phyloP scores from a whole-genome alignment of 1,140 invertebrate species.

The Tenebrio molitor region DNA sequence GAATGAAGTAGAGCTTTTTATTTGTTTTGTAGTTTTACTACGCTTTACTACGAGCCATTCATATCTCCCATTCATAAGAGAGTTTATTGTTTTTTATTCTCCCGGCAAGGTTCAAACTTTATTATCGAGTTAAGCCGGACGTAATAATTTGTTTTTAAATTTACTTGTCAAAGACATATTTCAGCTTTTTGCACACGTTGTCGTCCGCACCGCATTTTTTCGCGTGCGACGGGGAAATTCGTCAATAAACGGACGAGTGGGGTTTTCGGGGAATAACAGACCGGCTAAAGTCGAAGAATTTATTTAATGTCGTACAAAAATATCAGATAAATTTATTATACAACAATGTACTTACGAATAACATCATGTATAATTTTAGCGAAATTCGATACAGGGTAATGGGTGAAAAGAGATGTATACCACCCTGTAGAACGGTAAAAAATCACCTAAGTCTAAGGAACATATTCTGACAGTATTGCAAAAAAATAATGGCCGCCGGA shows the following conservation, averaged over 20 bases:
- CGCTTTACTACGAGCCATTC: conserved; percentile 63
- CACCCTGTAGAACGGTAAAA: conserved; percentile 41
- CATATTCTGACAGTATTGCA: conserved; percentile 39
- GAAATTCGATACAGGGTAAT: conserved; percentile 49
- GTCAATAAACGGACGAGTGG: not conserved
- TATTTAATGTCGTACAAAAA: conserved; percentile 58
- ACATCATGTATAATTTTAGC: conserved; percentile 36
- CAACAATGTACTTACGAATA: conserved; percentile 53
- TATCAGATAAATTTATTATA: conserved; percentile 54
- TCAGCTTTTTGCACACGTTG: not conserved
- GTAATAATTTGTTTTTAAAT: conserved; percentile 41
- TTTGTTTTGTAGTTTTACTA: conserved; percentile 66
- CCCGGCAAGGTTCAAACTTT: conserved; percentile 52
- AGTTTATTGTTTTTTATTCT: conserved; percentile 58
- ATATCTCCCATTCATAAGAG: conserved; percentile 62
- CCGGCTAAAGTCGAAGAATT: conserved; percentile 37
- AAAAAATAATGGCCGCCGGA: not conserved
- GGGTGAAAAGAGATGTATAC: conserved; percentile 25
- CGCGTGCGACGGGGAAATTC: not conserved
- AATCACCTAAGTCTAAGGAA: conserved; percentile 41
- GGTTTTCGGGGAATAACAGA: not conserved
- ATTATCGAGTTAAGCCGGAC: conserved; percentile 49
- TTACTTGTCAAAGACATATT: not conserved
- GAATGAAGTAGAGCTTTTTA: conserved; percentile 63
- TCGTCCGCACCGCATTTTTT: not conserved